Conservation (phyloP, 1,140 invertebrate genomes). For the Ceratina australensis region DNA sequence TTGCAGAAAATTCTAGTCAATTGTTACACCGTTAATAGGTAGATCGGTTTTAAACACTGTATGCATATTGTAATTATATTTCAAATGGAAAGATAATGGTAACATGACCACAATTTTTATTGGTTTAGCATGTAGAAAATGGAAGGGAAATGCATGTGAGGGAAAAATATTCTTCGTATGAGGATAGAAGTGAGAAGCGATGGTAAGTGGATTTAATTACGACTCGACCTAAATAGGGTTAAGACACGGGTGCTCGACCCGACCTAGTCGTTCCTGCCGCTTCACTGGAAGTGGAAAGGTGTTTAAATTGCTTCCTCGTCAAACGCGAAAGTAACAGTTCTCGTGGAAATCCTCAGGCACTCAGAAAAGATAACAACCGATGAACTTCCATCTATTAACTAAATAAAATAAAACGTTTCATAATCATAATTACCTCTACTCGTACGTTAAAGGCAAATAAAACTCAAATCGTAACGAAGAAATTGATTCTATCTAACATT, state of each 20-base stretch:
- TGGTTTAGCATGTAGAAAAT: neutral
- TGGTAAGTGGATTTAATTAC: slow-evolving; percentile 62
- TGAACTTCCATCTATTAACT: too few species aligned
- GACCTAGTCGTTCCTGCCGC: slow-evolving; percentile 43
- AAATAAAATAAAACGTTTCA: too few species aligned
- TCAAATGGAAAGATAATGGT: too few species aligned
- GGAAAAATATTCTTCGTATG: slow-evolving; percentile 17
- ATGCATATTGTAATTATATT: too few species aligned
- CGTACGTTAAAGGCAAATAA: too few species aligned
- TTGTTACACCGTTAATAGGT: too few species aligned
- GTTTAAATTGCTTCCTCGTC: slow-evolving; percentile 35
- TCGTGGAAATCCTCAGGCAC: neutral
- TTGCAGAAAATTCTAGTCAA: too few species aligned
- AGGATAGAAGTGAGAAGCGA: slow-evolving; percentile 23
- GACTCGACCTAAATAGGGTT: slow-evolving; percentile 67
- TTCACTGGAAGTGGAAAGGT: slow-evolving; percentile 23
- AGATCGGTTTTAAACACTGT: too few species aligned
- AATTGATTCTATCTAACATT: too few species aligned
- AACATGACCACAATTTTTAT: neutral
- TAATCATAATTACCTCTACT: too few species aligned
- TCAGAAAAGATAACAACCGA: neutral
- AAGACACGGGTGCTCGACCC: slow-evolving; percentile 63
- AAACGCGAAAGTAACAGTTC: neutral
- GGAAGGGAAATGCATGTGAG: neutral
- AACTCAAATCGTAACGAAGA: too few species aligned